Evolutionary conservation across 2,113 vertebrate genomes (phyloP), one percentile per base, ranked within the genome.

Genomic region (Poeciliopsis turrubarensis): DNA sequence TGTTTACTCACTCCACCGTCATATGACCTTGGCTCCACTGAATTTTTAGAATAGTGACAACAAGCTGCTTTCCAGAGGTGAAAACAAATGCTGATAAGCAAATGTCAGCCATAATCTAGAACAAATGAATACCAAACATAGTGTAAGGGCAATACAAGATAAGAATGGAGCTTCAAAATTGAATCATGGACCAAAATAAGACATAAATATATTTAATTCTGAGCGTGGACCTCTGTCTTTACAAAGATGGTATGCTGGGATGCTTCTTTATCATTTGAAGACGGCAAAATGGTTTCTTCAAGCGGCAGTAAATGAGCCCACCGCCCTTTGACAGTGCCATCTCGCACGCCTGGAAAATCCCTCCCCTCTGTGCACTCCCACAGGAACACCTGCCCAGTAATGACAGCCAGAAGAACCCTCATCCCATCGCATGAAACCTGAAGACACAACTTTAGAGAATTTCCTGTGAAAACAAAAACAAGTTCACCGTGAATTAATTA

Each of bases 41-140:
- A 73, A 99, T 87, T 89, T 94, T 86, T 84, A 98, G 87, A 89
- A 95, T 96, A 4, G 95, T 95, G 76, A 97, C 75, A 41, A 94
- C 71, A 65, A 99, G 91, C 54, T 88, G 87, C 13, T 95, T 90
- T 0, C 83, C 95, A 81, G 90, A 93, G 80, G 92, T 96, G 92
- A 97, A 99, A 22, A 94, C 81, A 89, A 98, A 97, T 0, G 93
- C 95, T 65, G 95, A 96, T 31, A 98, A 89, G 87, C 97, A 97
- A 79, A 93, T 90, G 69, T 98, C 96, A 41, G 96, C 96, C 64
- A 96, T 71, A 47, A 93, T 79, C 98, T 99, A 15, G 30, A 1
- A 77, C 3, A 65, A 41, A 15, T 70, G 51, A 25, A 19, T 57
- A 77, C 26, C 17, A 51, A 1, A 70, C 5, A 39, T 27, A 11